These are phyloP conservation scores for Cirrhinus mrigala DNA, from an alignment of 2,797 vertebrate genomes.

Conservation along the genomic window DNA sequence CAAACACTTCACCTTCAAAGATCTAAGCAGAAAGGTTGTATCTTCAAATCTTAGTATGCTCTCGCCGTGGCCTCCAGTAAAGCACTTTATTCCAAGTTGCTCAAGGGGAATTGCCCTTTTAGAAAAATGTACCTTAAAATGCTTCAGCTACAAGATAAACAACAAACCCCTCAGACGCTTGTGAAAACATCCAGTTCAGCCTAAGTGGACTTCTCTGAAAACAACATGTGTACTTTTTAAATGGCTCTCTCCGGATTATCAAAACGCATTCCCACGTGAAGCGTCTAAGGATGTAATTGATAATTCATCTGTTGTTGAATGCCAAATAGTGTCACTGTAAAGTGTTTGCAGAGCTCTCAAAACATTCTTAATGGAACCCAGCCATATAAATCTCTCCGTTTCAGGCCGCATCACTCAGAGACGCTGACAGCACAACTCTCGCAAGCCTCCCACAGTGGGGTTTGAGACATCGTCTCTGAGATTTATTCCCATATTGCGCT, in stretches of 20 bases:
- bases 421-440: constrained; percentile 40
- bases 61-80: not conserved
- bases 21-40: not conserved
- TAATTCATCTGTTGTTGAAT: constrained; percentile 42
- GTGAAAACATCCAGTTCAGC: not conserved
- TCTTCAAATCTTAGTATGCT: not conserved
- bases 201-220: constrained; percentile 8
- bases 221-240: constrained; percentile 1
- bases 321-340: constrained; percentile 44
- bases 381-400: constrained; percentile 53
- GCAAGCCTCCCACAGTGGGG: constrained; percentile 14
- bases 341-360: constrained; percentile 38
- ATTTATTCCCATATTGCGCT: constrained; percentile 54
- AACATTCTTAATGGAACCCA: constrained; percentile 52
- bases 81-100: constrained; percentile 19
- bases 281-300: constrained; percentile 49
- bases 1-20: constrained; percentile 2
- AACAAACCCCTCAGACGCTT: constrained; percentile 13
- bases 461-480: constrained; percentile 38
- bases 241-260: constrained; percentile 2
- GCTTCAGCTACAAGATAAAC: constrained; percentile 24
- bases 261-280: not conserved
- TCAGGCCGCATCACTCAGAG: constrained; percentile 57
- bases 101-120: constrained; percentile 20
- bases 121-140: not conserved